A percentile compares a stretch with the other conserved stretches of the same genome.
phyloP scores from a whole-genome alignment of 2,888 invertebrate genomes.

The Hecatera dysodea region DNA sequence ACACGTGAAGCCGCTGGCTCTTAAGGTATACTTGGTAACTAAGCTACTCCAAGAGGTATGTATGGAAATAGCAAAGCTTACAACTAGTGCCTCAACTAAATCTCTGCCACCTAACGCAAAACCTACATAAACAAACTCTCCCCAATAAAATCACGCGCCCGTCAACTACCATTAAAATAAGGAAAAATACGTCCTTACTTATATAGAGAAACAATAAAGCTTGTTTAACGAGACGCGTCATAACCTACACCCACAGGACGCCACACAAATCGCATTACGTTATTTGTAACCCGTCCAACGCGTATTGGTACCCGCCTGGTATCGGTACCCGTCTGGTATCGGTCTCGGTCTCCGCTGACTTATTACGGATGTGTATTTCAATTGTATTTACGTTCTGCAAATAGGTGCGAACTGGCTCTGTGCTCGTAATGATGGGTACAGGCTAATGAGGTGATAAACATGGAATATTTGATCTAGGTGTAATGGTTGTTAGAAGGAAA shows the following conservation, averaged over 20 bases:
- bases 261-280: conserved; percentile 84
- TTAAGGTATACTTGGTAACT: not conserved
- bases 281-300: conserved; percentile 77
- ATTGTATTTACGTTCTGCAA: conserved; percentile 61
- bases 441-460: conserved; percentile 35
- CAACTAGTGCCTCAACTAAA: not conserved
- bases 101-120: not conserved
- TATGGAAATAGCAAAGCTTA: not conserved
- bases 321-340: conserved; percentile 31
- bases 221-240: conserved; percentile 85
- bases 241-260: conserved; percentile 78
- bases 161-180: conserved; percentile 54
- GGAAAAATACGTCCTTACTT: conserved; percentile 54
- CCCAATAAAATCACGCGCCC: conserved; percentile 50
- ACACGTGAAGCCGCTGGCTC: too few relatives aligned
- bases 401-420: conserved; percentile 41
- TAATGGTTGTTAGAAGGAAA: not conserved
- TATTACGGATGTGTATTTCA: conserved; percentile 67
- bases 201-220: conserved; percentile 83
- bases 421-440: conserved; percentile 47
- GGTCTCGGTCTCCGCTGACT: conserved; percentile 60
- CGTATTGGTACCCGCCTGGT: conserved; percentile 68
- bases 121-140: conserved; percentile 36
- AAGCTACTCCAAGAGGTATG: too few relatives aligned
- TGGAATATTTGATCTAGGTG: not conserved